phyloP scores from a whole-genome alignment of 2,113 vertebrate species.

The Crotophaga sulcirostris region DNA sequence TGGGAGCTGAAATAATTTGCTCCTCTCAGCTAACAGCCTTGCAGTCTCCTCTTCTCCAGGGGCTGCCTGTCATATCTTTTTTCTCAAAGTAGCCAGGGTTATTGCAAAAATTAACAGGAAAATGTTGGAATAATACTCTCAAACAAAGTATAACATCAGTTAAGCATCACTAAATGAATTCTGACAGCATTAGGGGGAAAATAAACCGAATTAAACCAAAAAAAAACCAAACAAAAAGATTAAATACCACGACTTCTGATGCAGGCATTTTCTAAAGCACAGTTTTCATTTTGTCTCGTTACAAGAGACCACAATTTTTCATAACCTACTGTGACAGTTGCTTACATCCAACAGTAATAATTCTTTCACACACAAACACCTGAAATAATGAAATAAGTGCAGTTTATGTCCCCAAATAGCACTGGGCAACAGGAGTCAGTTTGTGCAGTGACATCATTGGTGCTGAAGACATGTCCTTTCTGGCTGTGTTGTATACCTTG shows the following conservation, averaged over 20 bases:
- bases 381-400: neutral
- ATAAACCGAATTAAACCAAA: too few relatives aligned
- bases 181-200: neutral
- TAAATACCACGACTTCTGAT: neutral
- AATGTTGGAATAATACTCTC: neutral
- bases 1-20: neutral
- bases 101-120: neutral
- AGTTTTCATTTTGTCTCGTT: neutral
- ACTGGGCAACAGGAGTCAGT: neutral
- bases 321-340: neutral
- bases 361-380: neutral
- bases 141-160: neutral
- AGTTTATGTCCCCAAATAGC: neutral
- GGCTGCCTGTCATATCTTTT: neutral
- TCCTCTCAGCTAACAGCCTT: neutral
- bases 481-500: fast-evolving
- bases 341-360: neutral
- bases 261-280: neutral
- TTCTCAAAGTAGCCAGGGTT: neutral
- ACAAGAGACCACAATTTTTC: neutral
- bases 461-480: neutral
- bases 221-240: too few relatives aligned
- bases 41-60: neutral
- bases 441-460: neutral
- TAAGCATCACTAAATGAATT: neutral